Conservation (phyloP, 1,140 invertebrate species). For the Carposina sasakii region DNA sequence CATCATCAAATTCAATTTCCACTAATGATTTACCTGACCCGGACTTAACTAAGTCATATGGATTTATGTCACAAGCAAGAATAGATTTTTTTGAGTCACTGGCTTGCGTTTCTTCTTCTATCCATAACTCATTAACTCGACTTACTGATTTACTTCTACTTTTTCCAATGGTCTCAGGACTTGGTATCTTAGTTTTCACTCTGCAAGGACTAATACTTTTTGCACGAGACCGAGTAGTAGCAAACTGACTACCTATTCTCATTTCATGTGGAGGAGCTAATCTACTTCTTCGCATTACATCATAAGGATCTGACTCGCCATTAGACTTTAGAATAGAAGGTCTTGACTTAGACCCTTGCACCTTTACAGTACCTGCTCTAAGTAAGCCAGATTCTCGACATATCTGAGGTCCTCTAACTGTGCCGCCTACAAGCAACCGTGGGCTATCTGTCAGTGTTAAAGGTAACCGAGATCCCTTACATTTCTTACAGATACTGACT, state of each 20-base stretch:
- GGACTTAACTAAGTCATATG: constrained; percentile 83
- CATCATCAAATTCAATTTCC: constrained; percentile 61
- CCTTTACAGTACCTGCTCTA: constrained; percentile 76
- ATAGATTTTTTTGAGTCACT: constrained; percentile 80
- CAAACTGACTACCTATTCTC: constrained; percentile 70
- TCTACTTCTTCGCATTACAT: constrained; percentile 83
- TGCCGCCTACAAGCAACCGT: constrained; percentile 73
- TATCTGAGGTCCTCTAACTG: constrained; percentile 70
- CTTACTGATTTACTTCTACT: constrained; percentile 69
- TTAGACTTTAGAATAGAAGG: constrained; percentile 75
- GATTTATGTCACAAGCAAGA: constrained; percentile 88
- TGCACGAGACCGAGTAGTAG: constrained; percentile 70
- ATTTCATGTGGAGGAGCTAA: constrained; percentile 76
- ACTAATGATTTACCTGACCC: constrained; percentile 51
- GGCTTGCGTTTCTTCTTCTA: constrained; percentile 65
- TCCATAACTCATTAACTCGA: constrained; percentile 62
- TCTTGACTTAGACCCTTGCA: constrained; percentile 74
- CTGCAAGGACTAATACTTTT: constrained; percentile 76
- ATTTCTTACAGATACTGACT: constrained; percentile 83
- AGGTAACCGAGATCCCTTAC: constrained; percentile 81
- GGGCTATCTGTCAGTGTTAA: constrained; percentile 72
- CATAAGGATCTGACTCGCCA: constrained; percentile 80
- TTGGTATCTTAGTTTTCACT: constrained; percentile 61
- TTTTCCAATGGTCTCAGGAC: constrained; percentile 56
- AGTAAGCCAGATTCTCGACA: constrained; percentile 58